These are phyloP conservation scores for Leptopilina syphax DNA, from an alignment of 2,888 invertebrate genomes.

Conservation along the genomic window DNA sequence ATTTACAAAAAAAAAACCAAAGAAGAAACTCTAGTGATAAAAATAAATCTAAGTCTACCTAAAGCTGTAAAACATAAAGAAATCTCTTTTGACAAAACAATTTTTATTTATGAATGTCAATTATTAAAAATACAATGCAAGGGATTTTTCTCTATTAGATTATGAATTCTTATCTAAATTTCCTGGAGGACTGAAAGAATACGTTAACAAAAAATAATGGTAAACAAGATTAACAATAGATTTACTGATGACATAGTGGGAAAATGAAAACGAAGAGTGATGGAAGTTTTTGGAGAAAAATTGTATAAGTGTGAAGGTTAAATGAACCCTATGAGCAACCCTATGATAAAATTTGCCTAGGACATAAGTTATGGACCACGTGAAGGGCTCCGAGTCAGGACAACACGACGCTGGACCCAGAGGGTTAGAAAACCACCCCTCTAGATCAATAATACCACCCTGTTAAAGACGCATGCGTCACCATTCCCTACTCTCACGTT, in stretches of 20 bases:
- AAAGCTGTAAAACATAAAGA: too few species aligned
- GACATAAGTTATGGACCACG: slow-evolving; percentile 36
- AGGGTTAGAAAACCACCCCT: slow-evolving; percentile 56
- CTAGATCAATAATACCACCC: slow-evolving; percentile 75
- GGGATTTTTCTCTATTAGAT: too few species aligned
- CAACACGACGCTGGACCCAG: slow-evolving; percentile 51
- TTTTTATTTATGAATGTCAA: too few species aligned
- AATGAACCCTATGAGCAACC: slow-evolving; percentile 3
- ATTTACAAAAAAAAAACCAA: background rate
- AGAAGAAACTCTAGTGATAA: background rate
- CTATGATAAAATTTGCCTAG: slow-evolving; percentile 36
- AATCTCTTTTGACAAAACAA: too few species aligned
- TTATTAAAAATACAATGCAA: too few species aligned
- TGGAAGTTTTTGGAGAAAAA: background rate
- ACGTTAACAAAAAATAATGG: background rate
- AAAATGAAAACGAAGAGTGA: background rate
- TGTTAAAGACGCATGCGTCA: slow-evolving; percentile 68
- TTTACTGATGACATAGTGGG: background rate
- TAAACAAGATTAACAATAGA: background rate
- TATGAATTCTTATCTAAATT: too few species aligned
- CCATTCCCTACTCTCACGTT: slow-evolving; percentile 52
- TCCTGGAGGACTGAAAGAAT: too few species aligned
- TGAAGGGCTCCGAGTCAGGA: slow-evolving; percentile 35
- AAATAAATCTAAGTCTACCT: background rate
- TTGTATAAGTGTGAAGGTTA: background rate